Conservation (phyloP, 2,113 vertebrate genomes). For the Arenaria interpres region DNA sequence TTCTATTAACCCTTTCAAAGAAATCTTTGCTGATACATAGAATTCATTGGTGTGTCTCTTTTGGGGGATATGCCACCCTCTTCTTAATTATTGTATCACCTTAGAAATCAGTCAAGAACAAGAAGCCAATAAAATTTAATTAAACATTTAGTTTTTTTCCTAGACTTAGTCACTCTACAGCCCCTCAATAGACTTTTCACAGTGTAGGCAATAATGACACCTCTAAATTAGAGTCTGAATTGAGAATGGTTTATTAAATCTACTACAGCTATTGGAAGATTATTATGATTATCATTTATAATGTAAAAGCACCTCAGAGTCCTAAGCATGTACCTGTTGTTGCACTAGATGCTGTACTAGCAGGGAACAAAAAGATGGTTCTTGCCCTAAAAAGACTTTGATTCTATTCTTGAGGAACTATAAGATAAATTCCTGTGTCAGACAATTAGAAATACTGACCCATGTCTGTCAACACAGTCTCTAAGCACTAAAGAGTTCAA, state of each 20-base stretch:
- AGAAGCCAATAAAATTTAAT: slow-evolving; percentile 9
- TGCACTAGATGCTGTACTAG: not conserved
- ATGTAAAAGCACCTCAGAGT: slow-evolving; percentile 17
- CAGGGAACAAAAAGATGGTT: not conserved
- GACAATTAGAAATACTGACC: not conserved
- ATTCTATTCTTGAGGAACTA: not conserved
- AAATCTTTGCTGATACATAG: not conserved
- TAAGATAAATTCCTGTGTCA: not conserved
- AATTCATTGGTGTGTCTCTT: not conserved
- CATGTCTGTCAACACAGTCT: not conserved
- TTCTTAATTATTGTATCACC: not conserved
- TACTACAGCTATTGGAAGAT: not conserved
- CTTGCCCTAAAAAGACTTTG: not conserved
- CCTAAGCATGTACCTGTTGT: not conserved
- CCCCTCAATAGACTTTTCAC: not conserved
- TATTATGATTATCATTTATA: not conserved
- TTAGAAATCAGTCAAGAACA: not conserved
- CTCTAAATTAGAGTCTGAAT: slow-evolving; percentile 18
- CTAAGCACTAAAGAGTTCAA: not conserved
- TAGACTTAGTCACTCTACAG: not conserved
- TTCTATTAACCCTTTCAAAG: not conserved
- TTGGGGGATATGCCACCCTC: not conserved
- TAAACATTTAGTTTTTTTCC: not conserved
- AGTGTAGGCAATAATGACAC: not conserved
- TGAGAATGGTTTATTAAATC: slow-evolving; percentile 13